phyloP scores from a whole-genome alignment of 2,888 invertebrate genomes.

The Tanypteryx hageni region DNA sequence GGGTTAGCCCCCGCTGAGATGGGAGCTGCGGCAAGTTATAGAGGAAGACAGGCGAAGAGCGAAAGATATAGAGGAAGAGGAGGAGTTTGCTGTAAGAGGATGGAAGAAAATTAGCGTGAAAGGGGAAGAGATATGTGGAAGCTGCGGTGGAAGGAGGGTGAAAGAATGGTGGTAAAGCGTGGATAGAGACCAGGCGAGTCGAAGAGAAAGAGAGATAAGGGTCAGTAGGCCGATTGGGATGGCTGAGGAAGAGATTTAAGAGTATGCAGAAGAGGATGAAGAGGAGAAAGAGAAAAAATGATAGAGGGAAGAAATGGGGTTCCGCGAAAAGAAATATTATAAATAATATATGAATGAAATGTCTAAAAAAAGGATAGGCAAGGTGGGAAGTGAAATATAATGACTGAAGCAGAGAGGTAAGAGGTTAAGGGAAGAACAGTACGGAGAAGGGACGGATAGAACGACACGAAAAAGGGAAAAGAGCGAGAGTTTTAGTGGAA shows the following conservation, averaged over 20 bases:
- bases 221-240: conserved; percentile 39
- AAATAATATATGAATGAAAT: background rate
- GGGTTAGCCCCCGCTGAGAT: conserved; percentile 40
- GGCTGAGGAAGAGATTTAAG: background rate
- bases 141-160: background rate
- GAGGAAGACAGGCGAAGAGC: background rate
- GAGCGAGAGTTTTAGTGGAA: background rate
- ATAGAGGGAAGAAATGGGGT: background rate
- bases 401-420: background rate
- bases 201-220: conserved; percentile 9
- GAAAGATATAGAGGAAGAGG: conserved; percentile 7
- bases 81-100: background rate
- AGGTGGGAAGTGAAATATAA: background rate
- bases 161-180: conserved; percentile 13
- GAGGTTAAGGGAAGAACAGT: background rate
- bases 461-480: background rate
- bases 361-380: background rate
- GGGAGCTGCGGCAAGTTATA: conserved; percentile 1
- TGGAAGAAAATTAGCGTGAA: background rate
- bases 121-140: background rate
- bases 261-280: background rate
- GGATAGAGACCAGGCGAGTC: background rate
- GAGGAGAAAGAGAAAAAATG: background rate
- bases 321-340: background rate
- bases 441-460: background rate